Evolutionary conservation across 1,140 invertebrate species (phyloP).

Genomic region (Drosophila sulfurigaster): DNA sequence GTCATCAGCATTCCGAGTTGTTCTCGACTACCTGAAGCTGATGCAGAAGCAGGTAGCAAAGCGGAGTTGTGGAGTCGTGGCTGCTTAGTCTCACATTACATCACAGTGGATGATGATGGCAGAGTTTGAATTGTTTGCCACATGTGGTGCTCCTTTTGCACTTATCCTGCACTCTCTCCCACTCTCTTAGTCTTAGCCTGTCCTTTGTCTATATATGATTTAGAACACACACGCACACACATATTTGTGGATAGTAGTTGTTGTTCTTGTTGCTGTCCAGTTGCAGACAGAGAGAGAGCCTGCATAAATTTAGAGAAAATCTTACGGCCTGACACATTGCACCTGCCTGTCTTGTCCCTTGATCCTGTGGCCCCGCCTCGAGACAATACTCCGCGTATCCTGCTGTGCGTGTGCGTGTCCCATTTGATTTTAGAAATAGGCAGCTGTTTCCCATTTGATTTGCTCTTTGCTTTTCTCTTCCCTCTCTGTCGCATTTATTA

Average conservation of each 20-base stretch:
- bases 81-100: slow-evolving; percentile 36
- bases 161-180: not conserved
- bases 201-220: slow-evolving; percentile 34
- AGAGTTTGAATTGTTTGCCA: slow-evolving; percentile 10
- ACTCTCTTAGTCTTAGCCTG: not conserved
- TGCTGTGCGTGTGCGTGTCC: slow-evolving; percentile 45
- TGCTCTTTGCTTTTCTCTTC: slow-evolving; percentile 27
- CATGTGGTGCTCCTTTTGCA: slow-evolving; percentile 37
- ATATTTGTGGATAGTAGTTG: slow-evolving; percentile 4
- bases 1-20: not conserved
- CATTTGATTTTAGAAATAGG: slow-evolving; percentile 56
- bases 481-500: slow-evolving; percentile 4
- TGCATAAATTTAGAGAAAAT: slow-evolving; percentile 48
- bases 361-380: slow-evolving; percentile 12
- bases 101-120: slow-evolving; percentile 24
- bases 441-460: slow-evolving; percentile 59
- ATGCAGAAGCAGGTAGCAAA: slow-evolving; percentile 32
- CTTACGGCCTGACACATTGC: slow-evolving; percentile 40
- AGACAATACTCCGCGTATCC: not conserved
- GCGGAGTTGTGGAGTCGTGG: not conserved
- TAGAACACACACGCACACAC: slow-evolving; percentile 21
- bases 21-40: slow-evolving; percentile 15
- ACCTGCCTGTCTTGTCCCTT: slow-evolving; percentile 46
- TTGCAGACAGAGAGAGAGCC: slow-evolving; percentile 30
- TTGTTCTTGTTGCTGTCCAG: slow-evolving; percentile 28